phyloP scores from a whole-genome alignment of 2,113 vertebrate genomes.

The Elachura formosa region DNA sequence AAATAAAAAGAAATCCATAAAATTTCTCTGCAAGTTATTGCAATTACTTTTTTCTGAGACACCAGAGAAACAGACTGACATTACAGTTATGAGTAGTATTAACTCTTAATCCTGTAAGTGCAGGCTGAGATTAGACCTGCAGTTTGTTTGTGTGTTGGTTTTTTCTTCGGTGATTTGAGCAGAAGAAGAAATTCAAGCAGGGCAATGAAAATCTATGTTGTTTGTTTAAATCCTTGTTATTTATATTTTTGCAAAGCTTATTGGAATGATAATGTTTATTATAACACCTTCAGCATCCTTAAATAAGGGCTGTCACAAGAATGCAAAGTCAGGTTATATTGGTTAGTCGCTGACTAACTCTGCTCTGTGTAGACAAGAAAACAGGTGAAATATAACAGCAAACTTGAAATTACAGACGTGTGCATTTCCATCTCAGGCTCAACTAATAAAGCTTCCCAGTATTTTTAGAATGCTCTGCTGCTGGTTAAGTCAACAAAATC shows the following conservation, averaged over 20 bases:
- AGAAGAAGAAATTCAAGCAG: background rate
- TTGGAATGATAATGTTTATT: background rate
- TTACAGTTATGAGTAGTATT: background rate
- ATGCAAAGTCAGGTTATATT: background rate
- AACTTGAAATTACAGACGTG: background rate
- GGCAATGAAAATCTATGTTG: background rate
- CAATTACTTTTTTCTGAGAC: background rate
- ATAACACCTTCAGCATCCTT: background rate
- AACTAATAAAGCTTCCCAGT: background rate
- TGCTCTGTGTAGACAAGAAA: background rate
- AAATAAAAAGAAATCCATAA: conserved; percentile 12
- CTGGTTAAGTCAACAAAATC: background rate
- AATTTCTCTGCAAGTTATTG: conserved; percentile 6
- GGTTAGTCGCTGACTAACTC: background rate
- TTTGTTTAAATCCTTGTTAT: background rate
- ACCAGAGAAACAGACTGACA: background rate
- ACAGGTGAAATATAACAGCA: background rate
- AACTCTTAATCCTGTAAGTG: background rate
- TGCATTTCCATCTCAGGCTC: background rate
- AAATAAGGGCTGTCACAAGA: background rate
- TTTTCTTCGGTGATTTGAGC: background rate
- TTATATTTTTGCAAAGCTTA: background rate
- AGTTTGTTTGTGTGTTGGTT: background rate
- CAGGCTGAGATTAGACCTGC: background rate
- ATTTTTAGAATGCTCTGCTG: background rate